A percentile compares a stretch with the other conserved stretches of the same genome.
Evolutionary conservation across 2,888 invertebrate genomes (phyloP).

Genomic region (Morpho deidamia): DNA sequence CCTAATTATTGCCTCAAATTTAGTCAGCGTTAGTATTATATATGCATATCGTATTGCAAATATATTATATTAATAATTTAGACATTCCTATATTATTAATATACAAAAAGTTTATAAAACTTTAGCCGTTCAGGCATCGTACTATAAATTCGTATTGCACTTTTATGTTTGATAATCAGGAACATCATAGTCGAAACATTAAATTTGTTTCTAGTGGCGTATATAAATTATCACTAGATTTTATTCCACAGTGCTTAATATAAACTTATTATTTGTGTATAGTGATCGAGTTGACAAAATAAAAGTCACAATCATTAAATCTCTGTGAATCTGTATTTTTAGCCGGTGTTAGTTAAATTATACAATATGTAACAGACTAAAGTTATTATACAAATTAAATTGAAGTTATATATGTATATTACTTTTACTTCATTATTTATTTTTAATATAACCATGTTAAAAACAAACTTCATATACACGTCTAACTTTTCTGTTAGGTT

Average conservation of each 20-base stretch:
- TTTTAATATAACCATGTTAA: background rate
- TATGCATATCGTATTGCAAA: conserved; percentile 5
- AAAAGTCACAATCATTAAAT: conserved; percentile 31
- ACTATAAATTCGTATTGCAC: conserved; percentile 10
- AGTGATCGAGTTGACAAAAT: conserved; percentile 23
- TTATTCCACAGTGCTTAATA: background rate
- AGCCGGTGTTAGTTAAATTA: conserved; percentile 1
- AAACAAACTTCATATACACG: background rate
- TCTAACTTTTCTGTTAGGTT: background rate
- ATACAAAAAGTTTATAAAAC: conserved; percentile 10
- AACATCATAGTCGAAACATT: conserved; percentile 4
- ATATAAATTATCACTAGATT: background rate
- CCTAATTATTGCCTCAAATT: conserved; percentile 60
- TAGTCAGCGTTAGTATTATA: conserved; percentile 11
- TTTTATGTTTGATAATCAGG: background rate
- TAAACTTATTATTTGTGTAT: conserved; percentile 9
- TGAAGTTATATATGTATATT: no score
- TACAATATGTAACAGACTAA: no score
- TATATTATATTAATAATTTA: conserved; percentile 1
- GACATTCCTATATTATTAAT: conserved; percentile 2
- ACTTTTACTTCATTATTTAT: background rate
- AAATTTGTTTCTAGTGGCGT: background rate
- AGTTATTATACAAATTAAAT: background rate
- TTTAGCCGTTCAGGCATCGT: background rate
- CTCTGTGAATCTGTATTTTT: background rate